Evolutionary conservation across 2,797 vertebrate species (phyloP).

Genomic region (Buceros bicornis): DNA sequence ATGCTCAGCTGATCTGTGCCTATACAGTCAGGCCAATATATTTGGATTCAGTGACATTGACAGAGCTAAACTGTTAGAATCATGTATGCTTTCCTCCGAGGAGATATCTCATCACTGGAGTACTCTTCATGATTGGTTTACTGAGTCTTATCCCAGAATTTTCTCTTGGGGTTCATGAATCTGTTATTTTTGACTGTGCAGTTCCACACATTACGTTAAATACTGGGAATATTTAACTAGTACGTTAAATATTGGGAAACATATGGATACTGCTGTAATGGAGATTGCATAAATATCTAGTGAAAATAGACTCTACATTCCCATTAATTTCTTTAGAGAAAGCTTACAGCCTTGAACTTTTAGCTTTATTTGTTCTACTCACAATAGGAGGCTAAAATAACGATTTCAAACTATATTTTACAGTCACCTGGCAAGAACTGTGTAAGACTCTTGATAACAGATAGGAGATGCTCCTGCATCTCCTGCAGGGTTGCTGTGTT

Average conservation of each 20-base stretch:
- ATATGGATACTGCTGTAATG: neutral
- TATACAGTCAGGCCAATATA: neutral
- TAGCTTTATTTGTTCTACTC: neutral
- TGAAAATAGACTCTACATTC: neutral
- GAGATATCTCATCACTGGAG: neutral
- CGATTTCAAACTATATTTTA: neutral
- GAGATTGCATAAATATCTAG: neutral
- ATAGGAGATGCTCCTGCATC: neutral
- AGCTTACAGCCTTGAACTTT: neutral
- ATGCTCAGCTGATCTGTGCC: neutral
- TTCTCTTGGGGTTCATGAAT: neutral
- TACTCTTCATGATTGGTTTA: neutral
- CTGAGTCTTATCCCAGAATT: neutral
- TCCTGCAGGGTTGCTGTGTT: neutral
- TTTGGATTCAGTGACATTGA: neutral
- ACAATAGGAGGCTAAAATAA: neutral
- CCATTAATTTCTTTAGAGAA: neutral
- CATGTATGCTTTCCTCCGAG: neutral
- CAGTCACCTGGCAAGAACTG: neutral
- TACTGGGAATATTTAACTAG: neutral
- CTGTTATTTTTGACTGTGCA: neutral
- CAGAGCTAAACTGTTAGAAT: neutral
- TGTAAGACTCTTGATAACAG: neutral
- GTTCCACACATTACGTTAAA: neutral
- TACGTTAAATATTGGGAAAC: neutral